A percentile compares a stretch with the other conserved stretches of the same genome.
phyloP scores from a whole-genome alignment of 2,888 invertebrate genomes.

The Cepaea hortensis region DNA sequence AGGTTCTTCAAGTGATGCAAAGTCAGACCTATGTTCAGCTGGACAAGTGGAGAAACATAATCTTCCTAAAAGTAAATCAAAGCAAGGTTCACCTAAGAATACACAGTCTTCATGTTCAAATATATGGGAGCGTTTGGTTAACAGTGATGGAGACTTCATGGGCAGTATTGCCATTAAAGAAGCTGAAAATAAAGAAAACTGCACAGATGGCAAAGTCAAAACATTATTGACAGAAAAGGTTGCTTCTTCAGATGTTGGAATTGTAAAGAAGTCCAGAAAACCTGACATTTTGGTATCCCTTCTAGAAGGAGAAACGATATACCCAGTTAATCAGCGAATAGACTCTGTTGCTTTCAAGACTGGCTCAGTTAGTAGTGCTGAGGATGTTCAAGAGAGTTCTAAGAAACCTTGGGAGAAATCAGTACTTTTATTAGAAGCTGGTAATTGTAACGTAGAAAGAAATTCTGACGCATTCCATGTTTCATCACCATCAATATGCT shows the following conservation, averaged over 20 bases:
- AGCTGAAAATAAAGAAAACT: neutral
- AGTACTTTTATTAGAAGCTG: neutral
- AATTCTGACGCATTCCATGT: neutral
- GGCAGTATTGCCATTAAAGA: neutral
- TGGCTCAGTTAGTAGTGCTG: neutral
- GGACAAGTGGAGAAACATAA: neutral
- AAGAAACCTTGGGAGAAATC: constrained; percentile 3
- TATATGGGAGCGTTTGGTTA: constrained; percentile 39
- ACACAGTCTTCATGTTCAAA: constrained; percentile 11
- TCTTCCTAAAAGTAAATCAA: neutral
- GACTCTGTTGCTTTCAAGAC: neutral
- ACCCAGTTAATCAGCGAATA: neutral
- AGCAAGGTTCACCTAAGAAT: neutral
- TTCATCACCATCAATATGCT: constrained; percentile 25
- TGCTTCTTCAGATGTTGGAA: neutral
- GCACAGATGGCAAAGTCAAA: neutral
- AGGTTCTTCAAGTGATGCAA: neutral
- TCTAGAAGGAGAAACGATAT: constrained; percentile 29
- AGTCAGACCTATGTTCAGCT: neutral
- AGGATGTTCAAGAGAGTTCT: neutral
- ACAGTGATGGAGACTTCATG: neutral
- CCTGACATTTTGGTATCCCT: constrained; percentile 43
- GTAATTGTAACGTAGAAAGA: neutral
- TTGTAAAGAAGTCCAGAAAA: constrained; percentile 24
- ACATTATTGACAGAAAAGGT: neutral